Percentiles rank a stretch among this genome's conserved stretches.
phyloP scores from a whole-genome alignment of 2,888 invertebrate genomes.

The Laspeyria flexula region DNA sequence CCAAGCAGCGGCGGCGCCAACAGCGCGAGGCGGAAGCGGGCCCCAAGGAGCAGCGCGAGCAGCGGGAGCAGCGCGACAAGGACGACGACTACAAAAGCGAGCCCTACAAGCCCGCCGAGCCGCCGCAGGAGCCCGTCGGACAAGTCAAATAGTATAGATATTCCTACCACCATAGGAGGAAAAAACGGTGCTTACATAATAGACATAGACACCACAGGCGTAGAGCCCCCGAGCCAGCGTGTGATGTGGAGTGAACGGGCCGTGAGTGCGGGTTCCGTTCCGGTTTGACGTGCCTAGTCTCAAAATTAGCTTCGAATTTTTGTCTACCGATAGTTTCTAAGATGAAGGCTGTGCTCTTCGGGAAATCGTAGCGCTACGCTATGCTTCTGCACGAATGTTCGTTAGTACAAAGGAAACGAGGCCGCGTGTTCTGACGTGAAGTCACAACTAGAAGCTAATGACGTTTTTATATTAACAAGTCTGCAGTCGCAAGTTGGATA shows the following conservation, averaged over 20 bases:
- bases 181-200: slow-evolving; percentile 53
- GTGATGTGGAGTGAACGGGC: slow-evolving; percentile 39
- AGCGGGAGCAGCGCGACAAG: not conserved
- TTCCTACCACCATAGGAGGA: slow-evolving; percentile 50
- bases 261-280: slow-evolving; percentile 37
- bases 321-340: slow-evolving; percentile 35
- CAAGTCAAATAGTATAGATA: slow-evolving; percentile 78
- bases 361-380: slow-evolving; percentile 39
- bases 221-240: slow-evolving; percentile 50
- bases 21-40: slow-evolving; percentile 88
- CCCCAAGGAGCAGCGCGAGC: slow-evolving; percentile 58
- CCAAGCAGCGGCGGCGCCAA: slow-evolving; percentile 96
- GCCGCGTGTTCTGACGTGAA: slow-evolving; percentile 4
- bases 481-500: slow-evolving; percentile 4
- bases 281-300: slow-evolving; percentile 43
- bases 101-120: slow-evolving; percentile 63
- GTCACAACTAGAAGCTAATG: slow-evolving; percentile 25
- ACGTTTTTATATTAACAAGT: slow-evolving; percentile 16
- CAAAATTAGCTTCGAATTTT: slow-evolving; percentile 34
- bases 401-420: slow-evolving; percentile 29
- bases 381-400: slow-evolving; percentile 42
- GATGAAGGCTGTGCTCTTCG: slow-evolving; percentile 41
- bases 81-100: slow-evolving; percentile 44
- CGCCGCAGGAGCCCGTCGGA: slow-evolving; percentile 62
- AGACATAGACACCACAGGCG: slow-evolving; percentile 6